Conservation (phyloP, 1,140 invertebrate species). For the Orius laevigatus region DNA sequence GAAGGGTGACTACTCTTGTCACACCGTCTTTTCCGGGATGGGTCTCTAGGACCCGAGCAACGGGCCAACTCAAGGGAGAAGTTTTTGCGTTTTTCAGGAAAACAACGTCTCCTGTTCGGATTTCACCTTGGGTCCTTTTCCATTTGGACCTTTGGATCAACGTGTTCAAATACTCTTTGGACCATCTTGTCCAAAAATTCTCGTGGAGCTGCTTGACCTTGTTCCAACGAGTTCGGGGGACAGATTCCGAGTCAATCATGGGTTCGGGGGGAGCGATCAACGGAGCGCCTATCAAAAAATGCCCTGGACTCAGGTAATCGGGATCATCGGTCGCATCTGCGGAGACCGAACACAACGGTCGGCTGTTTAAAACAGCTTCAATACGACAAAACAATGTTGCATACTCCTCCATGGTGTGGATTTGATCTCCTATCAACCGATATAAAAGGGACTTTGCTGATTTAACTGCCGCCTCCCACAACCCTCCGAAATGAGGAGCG, state of each 20-base stretch:
- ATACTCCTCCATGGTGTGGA: constrained; percentile 20
- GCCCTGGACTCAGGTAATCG: constrained; percentile 18
- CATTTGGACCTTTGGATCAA: constrained; percentile 15
- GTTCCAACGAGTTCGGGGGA: constrained; percentile 15
- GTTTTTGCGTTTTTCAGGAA: constrained; percentile 9
- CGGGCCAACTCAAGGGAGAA: constrained; percentile 1
- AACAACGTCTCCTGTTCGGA: constrained; percentile 3
- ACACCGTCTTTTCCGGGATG: constrained; percentile 8
- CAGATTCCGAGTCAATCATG: constrained; percentile 12
- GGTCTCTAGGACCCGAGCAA: background rate
- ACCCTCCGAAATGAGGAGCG: constrained; percentile 24
- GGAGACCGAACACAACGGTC: constrained; percentile 18
- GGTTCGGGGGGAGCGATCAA: background rate
- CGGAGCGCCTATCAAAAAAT: constrained; percentile 21
- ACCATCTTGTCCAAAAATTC: constrained; percentile 23
- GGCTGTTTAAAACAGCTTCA: constrained; percentile 21
- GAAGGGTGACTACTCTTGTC: constrained; percentile 10
- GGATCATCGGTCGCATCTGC: constrained; percentile 19
- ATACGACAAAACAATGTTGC: constrained; percentile 16
- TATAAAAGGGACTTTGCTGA: constrained; percentile 23
- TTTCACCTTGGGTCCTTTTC: background rate
- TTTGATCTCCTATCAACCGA: constrained; percentile 18
- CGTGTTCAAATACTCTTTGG: constrained; percentile 14
- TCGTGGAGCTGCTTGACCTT: constrained; percentile 19
- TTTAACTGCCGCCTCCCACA: constrained; percentile 25